These are phyloP conservation scores for Poeciliopsis infans DNA, from an alignment of 2,797 vertebrate species.

Conservation along the genomic window DNA sequence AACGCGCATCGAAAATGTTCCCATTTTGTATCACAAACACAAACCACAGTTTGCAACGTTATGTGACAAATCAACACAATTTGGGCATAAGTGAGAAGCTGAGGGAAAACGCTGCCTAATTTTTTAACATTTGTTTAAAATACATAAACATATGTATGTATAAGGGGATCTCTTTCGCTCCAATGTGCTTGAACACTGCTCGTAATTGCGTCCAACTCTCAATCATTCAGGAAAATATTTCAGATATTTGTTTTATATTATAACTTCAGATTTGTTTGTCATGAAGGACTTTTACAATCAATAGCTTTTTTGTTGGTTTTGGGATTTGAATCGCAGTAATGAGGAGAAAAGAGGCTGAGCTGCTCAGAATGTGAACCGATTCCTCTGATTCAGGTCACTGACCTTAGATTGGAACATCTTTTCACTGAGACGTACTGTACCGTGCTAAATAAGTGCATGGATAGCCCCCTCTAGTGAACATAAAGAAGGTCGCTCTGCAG, in stretches of 20 bases:
- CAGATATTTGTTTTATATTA: neutral
- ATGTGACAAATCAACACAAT: neutral
- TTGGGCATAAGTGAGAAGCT: neutral
- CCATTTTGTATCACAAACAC: neutral
- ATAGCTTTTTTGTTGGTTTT: neutral
- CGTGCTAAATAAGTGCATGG: conserved; percentile 50
- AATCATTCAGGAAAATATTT: neutral
- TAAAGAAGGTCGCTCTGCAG: conserved; percentile 32
- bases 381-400: conserved; percentile 1
- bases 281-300: neutral
- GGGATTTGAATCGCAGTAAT: neutral
- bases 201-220: neutral
- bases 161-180: neutral
- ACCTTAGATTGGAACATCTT: conserved; percentile 5
- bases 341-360: too few relatives aligned
- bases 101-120: neutral
- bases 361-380: neutral
- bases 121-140: neutral
- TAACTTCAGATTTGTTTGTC: neutral
- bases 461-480: conserved; percentile 80
- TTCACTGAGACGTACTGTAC: neutral
- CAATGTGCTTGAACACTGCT: neutral
- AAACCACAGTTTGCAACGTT: neutral
- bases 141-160: neutral
- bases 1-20: neutral